Evolutionary conservation across 2,888 invertebrate species (phyloP).

Genomic region (Timema cristinae): DNA sequence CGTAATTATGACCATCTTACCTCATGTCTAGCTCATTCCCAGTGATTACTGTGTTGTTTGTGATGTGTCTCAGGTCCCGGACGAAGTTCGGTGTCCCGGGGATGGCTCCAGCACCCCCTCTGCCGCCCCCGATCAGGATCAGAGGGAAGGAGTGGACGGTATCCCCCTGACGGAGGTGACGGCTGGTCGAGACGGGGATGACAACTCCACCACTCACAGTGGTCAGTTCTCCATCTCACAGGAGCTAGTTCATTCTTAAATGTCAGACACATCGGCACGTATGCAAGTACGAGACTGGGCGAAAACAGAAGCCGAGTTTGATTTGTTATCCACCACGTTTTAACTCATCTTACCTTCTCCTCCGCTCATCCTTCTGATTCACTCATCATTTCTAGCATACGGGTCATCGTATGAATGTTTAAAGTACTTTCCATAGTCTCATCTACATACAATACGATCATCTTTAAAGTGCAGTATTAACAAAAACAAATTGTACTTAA

Average conservation of each 20-base stretch:
- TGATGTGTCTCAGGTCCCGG: conserved; percentile 7
- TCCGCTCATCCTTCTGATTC: no score
- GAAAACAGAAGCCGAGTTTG: no score
- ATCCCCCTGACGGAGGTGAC: background rate
- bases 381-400: no score
- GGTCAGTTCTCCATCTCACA: background rate
- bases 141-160: background rate
- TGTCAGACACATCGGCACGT: background rate
- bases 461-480: no score
- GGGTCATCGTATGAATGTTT: no score
- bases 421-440: no score
- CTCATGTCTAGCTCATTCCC: background rate
- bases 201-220: conserved; percentile 3
- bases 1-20: background rate
- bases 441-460: no score
- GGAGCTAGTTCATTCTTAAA: background rate
- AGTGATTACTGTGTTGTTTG: background rate
- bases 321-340: no score
- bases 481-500: no score
- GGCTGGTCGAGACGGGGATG: conserved; percentile 4
- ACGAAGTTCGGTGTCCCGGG: background rate
- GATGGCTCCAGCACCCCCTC: conserved; percentile 11
- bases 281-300: background rate
- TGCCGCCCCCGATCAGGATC: background rate
- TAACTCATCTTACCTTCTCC: no score